Conservation (phyloP, 2,888 invertebrate genomes). For the Rhingia rostrata region DNA sequence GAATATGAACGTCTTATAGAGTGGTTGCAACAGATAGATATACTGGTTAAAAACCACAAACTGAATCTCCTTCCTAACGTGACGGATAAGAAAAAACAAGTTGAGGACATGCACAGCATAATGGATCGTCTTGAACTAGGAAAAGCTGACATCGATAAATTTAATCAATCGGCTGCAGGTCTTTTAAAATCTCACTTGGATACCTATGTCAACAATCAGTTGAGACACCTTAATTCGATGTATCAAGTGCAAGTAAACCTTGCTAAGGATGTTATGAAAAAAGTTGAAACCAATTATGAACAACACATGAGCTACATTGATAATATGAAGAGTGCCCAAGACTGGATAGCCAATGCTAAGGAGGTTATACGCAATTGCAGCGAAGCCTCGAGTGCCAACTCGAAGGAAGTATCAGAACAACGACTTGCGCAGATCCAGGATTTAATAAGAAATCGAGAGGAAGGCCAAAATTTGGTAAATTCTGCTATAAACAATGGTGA, state of each 20-base stretch:
- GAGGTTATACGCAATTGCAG: constrained; percentile 91
- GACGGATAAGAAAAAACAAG: constrained; percentile 93
- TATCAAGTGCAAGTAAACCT: constrained; percentile 95
- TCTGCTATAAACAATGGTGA: constrained; percentile 94
- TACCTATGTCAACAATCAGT: constrained; percentile 93
- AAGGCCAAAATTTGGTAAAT: constrained; percentile 93
- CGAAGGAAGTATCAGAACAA: constrained; percentile 92
- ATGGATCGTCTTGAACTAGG: constrained; percentile 90
- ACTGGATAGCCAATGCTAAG: constrained; percentile 94
- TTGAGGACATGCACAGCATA: constrained; percentile 90
- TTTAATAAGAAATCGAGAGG: constrained; percentile 90
- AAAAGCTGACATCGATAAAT: constrained; percentile 91
- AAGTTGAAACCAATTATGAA: constrained; percentile 93
- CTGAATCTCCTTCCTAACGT: constrained; percentile 90
- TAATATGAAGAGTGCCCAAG: constrained; percentile 89
- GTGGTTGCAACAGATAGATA: constrained; percentile 96
- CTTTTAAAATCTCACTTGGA: constrained; percentile 92
- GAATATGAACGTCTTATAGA: constrained; percentile 95
- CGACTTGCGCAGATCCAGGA: constrained; percentile 92
- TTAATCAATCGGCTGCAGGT: constrained; percentile 90
- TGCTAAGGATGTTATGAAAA: constrained; percentile 94
- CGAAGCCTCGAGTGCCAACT: constrained; percentile 90
- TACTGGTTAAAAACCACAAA: constrained; percentile 94
- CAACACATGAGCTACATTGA: constrained; percentile 92
- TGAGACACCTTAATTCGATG: constrained; percentile 92